Conservation (phyloP, 1,140 invertebrate species). For the Colletes gigas region DNA sequence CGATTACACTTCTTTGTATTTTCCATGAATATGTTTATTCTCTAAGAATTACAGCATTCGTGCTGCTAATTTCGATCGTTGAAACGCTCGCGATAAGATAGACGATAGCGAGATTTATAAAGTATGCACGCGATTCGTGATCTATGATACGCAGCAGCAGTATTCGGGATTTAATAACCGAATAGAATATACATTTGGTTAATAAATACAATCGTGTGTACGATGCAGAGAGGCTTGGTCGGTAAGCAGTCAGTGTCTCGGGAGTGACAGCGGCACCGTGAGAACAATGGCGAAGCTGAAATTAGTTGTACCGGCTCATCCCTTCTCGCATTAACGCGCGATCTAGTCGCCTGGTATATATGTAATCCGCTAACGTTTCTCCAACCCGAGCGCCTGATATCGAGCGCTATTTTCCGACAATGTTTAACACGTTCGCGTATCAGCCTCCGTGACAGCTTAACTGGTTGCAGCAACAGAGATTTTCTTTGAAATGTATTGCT, state of each 20-base stretch:
- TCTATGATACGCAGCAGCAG: not conserved
- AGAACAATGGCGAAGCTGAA: conserved; percentile 52
- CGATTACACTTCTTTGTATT: too few relatives aligned
- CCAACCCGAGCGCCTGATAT: conserved; percentile 45
- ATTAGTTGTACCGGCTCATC: conserved; percentile 55
- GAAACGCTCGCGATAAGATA: not conserved
- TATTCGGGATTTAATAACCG: conserved; percentile 9
- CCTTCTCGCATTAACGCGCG: conserved; percentile 50
- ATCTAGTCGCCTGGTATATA: conserved; percentile 45
- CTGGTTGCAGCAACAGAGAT: conserved; percentile 21
- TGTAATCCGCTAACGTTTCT: conserved; percentile 57
- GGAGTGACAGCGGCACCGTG: conserved; percentile 39
- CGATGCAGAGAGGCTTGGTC: conserved; percentile 1
- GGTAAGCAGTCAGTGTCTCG: conserved; percentile 30
- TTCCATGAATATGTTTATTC: too few relatives aligned
- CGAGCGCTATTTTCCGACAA: conserved; percentile 55
- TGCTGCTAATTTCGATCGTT: too few relatives aligned
- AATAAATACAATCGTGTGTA: conserved; percentile 9
- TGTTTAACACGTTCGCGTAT: conserved; percentile 48
- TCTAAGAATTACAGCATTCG: too few relatives aligned
- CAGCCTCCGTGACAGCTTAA: conserved; percentile 22
- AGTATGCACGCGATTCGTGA: not conserved
- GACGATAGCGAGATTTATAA: not conserved
- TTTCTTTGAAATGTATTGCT: not conserved
- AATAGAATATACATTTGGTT: conserved; percentile 34